Percentiles rank a stretch among this genome's conserved stretches.
phyloP scores from a whole-genome alignment of 2,113 vertebrate genomes.

The Hypocryptadius cinnamomeus region DNA sequence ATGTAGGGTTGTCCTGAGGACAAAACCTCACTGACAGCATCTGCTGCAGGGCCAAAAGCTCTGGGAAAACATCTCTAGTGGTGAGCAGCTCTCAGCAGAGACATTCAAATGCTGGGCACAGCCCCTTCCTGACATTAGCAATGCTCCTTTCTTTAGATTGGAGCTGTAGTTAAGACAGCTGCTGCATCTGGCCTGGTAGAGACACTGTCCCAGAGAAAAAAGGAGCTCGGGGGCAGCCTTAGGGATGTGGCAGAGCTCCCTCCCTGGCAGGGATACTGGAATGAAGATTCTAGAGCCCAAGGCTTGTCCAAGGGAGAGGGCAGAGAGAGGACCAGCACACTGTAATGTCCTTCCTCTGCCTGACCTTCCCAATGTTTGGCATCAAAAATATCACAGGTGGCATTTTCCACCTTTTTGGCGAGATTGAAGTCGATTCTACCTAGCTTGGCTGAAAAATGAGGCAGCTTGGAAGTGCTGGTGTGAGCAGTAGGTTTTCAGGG shows the following conservation, averaged over 20 bases:
- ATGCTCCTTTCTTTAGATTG: neutral
- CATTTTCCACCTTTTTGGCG: neutral
- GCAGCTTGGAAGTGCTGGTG: neutral
- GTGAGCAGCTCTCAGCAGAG: neutral
- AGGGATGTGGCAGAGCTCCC: neutral
- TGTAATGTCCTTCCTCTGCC: neutral
- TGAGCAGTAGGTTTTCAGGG: neutral
- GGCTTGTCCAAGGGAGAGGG: neutral
- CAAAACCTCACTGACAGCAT: neutral
- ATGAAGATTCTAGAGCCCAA: too few relatives aligned
- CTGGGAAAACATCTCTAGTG: neutral
- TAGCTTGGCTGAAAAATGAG: neutral
- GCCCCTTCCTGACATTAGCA: neutral
- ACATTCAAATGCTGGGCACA: neutral
- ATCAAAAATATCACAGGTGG: neutral
- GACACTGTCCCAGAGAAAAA: neutral
- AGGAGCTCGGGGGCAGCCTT: neutral
- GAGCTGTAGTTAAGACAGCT: neutral
- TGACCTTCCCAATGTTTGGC: neutral
- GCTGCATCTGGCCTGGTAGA: neutral
- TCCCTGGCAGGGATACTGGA: neutral
- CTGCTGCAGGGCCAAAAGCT: neutral
- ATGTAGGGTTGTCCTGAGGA: neutral
- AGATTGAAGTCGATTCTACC: accelerated
- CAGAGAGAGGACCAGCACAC: accelerated